These are phyloP conservation scores for Cyanistes caeruleus DNA, from an alignment of 2,113 vertebrate genomes.

Conservation along the genomic window DNA sequence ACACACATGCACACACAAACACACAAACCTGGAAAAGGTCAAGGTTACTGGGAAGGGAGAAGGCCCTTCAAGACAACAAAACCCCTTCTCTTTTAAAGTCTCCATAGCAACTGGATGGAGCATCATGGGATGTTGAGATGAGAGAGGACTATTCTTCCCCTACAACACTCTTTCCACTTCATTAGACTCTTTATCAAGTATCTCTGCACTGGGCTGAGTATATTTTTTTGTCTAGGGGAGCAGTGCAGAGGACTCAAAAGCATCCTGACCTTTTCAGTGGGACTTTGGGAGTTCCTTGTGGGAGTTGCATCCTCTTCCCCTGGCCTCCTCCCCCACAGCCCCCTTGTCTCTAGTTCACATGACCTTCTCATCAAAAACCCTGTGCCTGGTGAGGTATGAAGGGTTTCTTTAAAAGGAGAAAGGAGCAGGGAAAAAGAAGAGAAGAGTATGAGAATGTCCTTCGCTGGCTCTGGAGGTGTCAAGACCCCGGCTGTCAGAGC, in stretches of 20 bases:
- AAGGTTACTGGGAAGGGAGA: slow-evolving; percentile 78
- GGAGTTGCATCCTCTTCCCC: slow-evolving; percentile 42
- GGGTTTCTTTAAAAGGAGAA: slow-evolving; percentile 5
- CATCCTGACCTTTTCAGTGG: slow-evolving; percentile 70
- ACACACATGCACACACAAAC: not conserved
- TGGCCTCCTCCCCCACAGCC: slow-evolving; percentile 27
- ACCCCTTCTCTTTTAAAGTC: slow-evolving; percentile 63
- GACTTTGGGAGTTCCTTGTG: slow-evolving; percentile 56
- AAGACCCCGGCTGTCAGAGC: slow-evolving; percentile 71
- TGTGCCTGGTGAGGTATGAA: slow-evolving; percentile 26
- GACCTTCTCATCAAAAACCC: slow-evolving; percentile 67
- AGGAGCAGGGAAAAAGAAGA: not conserved
- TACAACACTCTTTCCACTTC: slow-evolving; percentile 79
- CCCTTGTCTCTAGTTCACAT: slow-evolving; percentile 51
- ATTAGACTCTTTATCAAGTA: slow-evolving; percentile 83
- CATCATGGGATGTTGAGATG: slow-evolving; percentile 72
- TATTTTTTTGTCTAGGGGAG: slow-evolving; percentile 64
- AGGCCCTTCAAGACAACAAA: slow-evolving; percentile 75
- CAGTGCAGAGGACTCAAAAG: slow-evolving; percentile 66
- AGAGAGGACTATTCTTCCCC: slow-evolving; percentile 71
- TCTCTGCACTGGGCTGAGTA: slow-evolving; percentile 68
- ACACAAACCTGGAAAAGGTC: slow-evolving; percentile 75
- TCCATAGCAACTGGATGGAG: slow-evolving; percentile 79
- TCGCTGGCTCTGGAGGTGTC: slow-evolving; percentile 52
- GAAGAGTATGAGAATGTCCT: slow-evolving; percentile 30